phyloP scores from a whole-genome alignment of 2,888 invertebrate genomes.

The Rapana venosa region DNA sequence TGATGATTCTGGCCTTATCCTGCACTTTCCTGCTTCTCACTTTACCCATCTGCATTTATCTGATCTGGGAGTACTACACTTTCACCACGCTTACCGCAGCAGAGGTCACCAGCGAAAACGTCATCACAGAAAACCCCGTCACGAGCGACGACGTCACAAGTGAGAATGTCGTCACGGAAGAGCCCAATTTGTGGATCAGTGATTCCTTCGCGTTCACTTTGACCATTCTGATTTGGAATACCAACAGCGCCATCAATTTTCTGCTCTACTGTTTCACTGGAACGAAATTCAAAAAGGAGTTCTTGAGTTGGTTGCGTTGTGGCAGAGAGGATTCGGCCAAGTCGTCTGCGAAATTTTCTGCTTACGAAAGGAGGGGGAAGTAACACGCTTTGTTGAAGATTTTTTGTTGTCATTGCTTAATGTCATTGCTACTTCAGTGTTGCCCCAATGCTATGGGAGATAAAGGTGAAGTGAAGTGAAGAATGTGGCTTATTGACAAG shows the following conservation, averaged over 20 bases:
- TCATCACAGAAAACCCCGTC: no score
- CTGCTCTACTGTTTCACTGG: background rate
- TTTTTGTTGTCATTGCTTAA: no score
- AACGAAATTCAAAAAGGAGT: background rate
- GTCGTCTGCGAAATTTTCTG: no score
- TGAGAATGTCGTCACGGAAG: background rate
- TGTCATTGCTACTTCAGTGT: no score
- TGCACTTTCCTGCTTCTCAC: conserved; percentile 2
- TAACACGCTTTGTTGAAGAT: no score
- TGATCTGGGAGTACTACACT: background rate
- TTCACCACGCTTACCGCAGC: background rate
- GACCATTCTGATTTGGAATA: background rate
- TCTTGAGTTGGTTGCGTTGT: background rate
- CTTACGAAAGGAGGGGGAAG: no score
- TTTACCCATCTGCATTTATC: background rate
- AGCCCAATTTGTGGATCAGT: background rate
- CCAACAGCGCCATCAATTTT: conserved; percentile 15
- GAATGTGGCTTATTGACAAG: no score
- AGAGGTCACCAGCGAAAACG: no score
- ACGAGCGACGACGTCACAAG: no score
- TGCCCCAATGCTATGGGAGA: no score
- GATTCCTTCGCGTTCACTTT: background rate
- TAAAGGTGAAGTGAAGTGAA: no score
- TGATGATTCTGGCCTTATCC: conserved; percentile 4
- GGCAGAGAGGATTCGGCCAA: background rate